A percentile compares a stretch with the other conserved stretches of the same genome.
Evolutionary conservation across 2,113 vertebrate species (phyloP).

Genomic region (Elephas maximus): DNA sequence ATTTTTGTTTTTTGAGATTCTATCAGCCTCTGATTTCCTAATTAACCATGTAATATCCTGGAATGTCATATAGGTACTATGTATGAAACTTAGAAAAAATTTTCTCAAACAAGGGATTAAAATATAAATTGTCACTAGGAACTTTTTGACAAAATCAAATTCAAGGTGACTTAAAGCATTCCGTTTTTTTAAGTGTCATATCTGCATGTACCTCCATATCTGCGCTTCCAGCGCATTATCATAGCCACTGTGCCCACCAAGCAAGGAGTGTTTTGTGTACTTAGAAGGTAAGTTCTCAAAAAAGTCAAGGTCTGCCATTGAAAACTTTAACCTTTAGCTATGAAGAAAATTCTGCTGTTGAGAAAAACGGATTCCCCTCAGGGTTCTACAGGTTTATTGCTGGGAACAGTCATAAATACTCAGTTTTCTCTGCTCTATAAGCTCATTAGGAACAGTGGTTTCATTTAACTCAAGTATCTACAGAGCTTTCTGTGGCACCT

Average conservation of each 20-base stretch:
- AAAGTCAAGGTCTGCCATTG: not conserved
- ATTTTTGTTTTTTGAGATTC: not conserved
- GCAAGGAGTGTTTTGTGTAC: not conserved
- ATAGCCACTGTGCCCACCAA: not conserved
- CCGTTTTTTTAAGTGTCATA: not conserved
- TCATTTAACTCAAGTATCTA: not conserved
- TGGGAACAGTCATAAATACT: not conserved
- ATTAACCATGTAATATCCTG: not conserved
- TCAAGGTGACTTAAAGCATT: not conserved
- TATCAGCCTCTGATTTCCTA: not conserved
- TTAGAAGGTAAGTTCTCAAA: not conserved
- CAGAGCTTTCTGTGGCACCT: not conserved
- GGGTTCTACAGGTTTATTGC: not conserved
- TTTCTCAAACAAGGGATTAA: not conserved
- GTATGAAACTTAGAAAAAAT: not conserved
- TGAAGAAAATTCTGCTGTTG: not conserved
- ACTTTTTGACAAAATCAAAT: constrained; percentile 5
- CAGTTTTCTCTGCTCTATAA: not conserved
- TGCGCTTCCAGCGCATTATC: not conserved
- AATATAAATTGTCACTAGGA: not conserved
- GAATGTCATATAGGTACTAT: not conserved
- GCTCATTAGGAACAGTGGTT: not conserved
- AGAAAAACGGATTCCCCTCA: not conserved
- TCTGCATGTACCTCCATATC: not conserved
- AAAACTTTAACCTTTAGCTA: not conserved